Conservation (phyloP, 2,888 invertebrate species). For the Branchinecta sandiegonensis region DNA sequence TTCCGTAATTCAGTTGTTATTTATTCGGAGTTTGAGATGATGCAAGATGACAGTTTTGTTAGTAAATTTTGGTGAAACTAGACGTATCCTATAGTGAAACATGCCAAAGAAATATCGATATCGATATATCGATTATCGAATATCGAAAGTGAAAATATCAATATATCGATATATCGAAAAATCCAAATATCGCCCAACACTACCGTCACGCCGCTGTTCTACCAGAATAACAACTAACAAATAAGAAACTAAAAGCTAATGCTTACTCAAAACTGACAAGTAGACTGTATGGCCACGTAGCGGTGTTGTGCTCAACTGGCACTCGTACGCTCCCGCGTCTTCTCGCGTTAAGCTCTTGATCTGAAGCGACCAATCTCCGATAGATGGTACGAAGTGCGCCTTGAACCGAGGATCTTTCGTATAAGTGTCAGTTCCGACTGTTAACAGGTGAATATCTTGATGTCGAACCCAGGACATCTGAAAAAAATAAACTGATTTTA, state of each 20-base stretch:
- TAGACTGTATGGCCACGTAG: slow-evolving; percentile 22
- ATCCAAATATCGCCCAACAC: too few species aligned
- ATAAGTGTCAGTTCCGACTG: slow-evolving; percentile 24
- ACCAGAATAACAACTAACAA: neutral
- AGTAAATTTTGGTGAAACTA: too few species aligned
- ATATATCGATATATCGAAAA: too few species aligned
- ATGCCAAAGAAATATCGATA: too few species aligned
- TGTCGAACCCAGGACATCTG: slow-evolving; percentile 24
- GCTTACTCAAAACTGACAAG: slow-evolving; percentile 22
- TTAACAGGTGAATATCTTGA: slow-evolving; percentile 22
- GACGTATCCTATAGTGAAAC: too few species aligned
- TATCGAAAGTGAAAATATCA: too few species aligned
- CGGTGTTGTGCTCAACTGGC: slow-evolving; percentile 24
- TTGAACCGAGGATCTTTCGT: slow-evolving; percentile 23
- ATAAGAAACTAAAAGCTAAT: neutral
- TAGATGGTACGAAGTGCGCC: slow-evolving; percentile 20
- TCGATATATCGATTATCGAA: too few species aligned
- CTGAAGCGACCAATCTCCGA: slow-evolving; percentile 24
- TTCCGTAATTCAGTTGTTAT: too few species aligned
- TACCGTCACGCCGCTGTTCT: too few species aligned
- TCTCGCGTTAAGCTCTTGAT: slow-evolving; percentile 23
- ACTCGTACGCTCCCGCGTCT: slow-evolving; percentile 23
- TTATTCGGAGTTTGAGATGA: too few species aligned
- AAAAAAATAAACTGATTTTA: neutral
- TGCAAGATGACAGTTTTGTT: too few species aligned